phyloP scores from a whole-genome alignment of 2,797 vertebrate species.

The Sarcoramphus papa region DNA sequence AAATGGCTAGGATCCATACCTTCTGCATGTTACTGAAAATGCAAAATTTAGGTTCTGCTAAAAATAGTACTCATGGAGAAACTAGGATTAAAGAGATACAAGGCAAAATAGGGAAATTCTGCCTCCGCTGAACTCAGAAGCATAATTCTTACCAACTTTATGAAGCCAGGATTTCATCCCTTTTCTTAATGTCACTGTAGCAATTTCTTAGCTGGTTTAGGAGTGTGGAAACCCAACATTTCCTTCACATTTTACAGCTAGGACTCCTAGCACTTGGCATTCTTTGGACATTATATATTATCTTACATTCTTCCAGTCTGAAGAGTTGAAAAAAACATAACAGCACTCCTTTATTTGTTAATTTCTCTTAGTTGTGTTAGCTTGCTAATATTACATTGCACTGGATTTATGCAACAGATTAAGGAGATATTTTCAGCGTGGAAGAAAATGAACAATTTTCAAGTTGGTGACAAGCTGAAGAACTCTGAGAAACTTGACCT shows the following conservation, averaged over 20 bases:
- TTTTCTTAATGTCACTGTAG: not conserved
- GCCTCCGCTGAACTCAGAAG: not conserved
- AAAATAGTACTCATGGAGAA: not conserved
- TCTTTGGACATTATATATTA: not conserved
- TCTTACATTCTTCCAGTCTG: not conserved
- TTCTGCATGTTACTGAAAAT: not conserved
- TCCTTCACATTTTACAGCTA: not conserved
- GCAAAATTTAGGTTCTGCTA: not conserved
- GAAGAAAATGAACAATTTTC: not conserved
- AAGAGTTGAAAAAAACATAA: not conserved
- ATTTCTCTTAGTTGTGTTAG: not conserved
- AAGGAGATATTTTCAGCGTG: not conserved
- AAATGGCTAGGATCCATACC: not conserved
- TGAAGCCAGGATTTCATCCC: not conserved
- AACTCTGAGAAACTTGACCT: not conserved
- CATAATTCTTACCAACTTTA: not conserved
- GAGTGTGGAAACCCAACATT: not conserved
- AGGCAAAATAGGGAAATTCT: not conserved
- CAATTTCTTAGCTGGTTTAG: not conserved
- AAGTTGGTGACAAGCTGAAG: not conserved
- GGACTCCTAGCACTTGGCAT: not conserved
- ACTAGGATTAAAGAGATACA: not conserved
- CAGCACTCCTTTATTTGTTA: not conserved
- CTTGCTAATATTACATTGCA: not conserved
- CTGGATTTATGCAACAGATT: not conserved